Conservation (phyloP, 2,113 vertebrate genomes). For the Bagarius yarrelli region DNA sequence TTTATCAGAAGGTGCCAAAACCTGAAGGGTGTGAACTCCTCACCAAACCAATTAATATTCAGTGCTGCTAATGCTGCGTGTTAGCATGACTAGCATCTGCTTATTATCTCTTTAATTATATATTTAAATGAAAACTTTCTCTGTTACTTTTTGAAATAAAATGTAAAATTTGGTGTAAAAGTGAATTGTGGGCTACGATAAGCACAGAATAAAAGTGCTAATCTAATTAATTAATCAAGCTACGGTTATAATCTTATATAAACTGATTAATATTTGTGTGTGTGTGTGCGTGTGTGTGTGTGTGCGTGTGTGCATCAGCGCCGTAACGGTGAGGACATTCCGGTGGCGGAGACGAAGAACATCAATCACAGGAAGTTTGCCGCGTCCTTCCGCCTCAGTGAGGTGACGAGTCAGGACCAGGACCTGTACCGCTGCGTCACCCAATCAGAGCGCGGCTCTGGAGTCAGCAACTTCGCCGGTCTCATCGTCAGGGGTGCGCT, state of each 20-base stretch:
- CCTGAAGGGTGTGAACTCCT: not conserved
- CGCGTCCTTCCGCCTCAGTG: slow-evolving; percentile 90
- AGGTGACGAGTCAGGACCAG: slow-evolving; percentile 91
- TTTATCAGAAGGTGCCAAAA: not conserved
- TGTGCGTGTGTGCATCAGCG: slow-evolving; percentile 68
- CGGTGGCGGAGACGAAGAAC: slow-evolving; percentile 93
- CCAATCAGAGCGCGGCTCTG: slow-evolving; percentile 93
- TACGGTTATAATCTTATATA: no score
- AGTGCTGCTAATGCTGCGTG: not conserved
- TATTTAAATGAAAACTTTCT: no score
- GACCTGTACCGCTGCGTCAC: slow-evolving; percentile 97
- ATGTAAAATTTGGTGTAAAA: no score
- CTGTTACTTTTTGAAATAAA: no score
- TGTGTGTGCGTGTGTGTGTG: not conserved
- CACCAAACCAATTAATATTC: not conserved
- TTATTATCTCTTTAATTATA: not conserved
- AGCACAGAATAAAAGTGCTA: no score
- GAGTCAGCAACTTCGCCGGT: slow-evolving; percentile 95
- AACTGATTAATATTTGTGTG: no score
- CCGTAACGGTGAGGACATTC: slow-evolving; percentile 95
- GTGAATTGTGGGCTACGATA: no score
- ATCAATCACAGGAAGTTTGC: slow-evolving; percentile 98
- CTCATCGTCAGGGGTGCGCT: slow-evolving; percentile 91
- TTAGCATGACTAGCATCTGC: not conserved
- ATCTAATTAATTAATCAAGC: no score